These are phyloP conservation scores for Sebastes schlegelii DNA, from an alignment of 2,113 vertebrate genomes.

Conservation along the genomic window DNA sequence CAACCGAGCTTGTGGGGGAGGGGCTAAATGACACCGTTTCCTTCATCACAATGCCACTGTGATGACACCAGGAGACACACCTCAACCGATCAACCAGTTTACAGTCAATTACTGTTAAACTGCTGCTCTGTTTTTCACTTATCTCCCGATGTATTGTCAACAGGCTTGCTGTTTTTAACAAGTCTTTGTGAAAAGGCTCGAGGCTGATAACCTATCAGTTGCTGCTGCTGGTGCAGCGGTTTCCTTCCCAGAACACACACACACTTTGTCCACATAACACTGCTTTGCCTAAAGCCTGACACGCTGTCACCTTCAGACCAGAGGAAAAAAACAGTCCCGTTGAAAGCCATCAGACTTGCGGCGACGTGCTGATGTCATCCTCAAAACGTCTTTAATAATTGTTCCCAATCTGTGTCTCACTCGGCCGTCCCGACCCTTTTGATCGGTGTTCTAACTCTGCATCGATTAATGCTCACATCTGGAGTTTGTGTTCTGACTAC, in stretches of 20 bases:
- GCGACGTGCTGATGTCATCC: conserved; percentile 39
- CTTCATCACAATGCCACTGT: neutral
- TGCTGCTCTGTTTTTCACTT: neutral
- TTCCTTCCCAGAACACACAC: conserved; percentile 61
- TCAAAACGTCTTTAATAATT: conserved; percentile 3
- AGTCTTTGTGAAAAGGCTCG: conserved; percentile 52
- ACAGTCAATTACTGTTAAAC: neutral
- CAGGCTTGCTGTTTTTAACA: conserved; percentile 52
- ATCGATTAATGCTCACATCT: conserved; percentile 52
- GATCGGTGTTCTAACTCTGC: conserved; percentile 32
- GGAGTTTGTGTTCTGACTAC: conserved; percentile 46
- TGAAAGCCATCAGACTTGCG: neutral
- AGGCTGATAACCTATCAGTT: conserved; percentile 75
- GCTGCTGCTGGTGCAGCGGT: conserved; percentile 45
- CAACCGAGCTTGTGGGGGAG: neutral
- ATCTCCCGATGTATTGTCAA: conserved; percentile 64
- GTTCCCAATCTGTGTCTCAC: neutral
- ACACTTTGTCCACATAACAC: conserved; percentile 9
- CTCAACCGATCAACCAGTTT: neutral
- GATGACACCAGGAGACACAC: conserved; percentile 20
- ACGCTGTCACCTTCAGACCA: conserved; percentile 18
- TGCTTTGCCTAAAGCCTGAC: conserved; percentile 27
- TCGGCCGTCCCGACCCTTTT: neutral
- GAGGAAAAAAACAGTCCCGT: conserved; percentile 14
- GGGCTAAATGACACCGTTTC: conserved; percentile 21